A percentile compares a stretch with the other conserved stretches of the same genome.
phyloP scores from a whole-genome alignment of 2,113 vertebrate species.

The Copsychus sechellarum region DNA sequence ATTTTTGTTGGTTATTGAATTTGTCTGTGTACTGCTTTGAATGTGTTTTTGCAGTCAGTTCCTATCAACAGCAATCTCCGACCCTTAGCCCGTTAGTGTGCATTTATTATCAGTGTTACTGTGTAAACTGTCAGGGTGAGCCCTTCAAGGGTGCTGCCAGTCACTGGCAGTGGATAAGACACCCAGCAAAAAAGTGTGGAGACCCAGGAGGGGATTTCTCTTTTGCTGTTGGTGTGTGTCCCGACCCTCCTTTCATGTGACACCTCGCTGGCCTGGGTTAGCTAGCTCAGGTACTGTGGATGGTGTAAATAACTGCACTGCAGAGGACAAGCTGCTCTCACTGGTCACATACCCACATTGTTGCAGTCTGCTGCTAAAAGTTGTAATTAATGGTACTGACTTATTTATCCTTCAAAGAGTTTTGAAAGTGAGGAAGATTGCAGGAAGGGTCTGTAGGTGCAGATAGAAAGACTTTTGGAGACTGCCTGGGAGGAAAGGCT shows the following conservation, averaged over 20 bases:
- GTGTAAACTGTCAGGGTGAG: neutral
- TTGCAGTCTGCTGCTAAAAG: neutral
- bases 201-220: neutral
- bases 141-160: neutral
- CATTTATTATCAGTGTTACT: neutral
- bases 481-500: neutral
- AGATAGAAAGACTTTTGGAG: neutral
- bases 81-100: neutral
- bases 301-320: neutral
- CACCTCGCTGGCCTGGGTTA: fast-evolving
- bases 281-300: fast-evolving
- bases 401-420: neutral
- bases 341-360: too few species aligned
- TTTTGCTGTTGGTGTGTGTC: neutral
- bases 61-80: too few species aligned
- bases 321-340: neutral
- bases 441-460: neutral
- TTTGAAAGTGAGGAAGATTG: neutral
- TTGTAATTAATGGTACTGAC: neutral
- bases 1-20: neutral
- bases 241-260: neutral
- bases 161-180: fast-evolving
- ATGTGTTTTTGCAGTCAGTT: neutral
- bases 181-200: neutral
- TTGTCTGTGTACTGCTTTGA: neutral